A percentile compares a stretch with the other conserved stretches of the same genome.
phyloP scores from a whole-genome alignment of 2,797 vertebrate genomes.

The Artibeus jamaicensis region DNA sequence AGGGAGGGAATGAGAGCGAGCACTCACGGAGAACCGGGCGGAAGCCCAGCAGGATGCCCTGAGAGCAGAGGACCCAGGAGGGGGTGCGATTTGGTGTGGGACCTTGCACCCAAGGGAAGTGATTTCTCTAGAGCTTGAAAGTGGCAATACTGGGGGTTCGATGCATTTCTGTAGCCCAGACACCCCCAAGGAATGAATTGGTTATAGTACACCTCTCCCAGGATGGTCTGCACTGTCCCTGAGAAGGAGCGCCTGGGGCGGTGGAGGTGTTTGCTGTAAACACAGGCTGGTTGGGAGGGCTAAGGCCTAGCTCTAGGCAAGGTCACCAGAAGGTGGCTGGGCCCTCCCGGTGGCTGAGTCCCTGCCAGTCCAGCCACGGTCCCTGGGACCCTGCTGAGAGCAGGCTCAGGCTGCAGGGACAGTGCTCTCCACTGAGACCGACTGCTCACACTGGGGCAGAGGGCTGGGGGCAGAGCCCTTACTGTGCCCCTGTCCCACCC shows the following conservation, averaged over 20 bases:
- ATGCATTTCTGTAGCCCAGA: not conserved
- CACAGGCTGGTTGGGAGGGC: not conserved
- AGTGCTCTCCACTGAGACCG: rapidly evolving
- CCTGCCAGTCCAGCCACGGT: not conserved
- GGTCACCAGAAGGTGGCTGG: not conserved
- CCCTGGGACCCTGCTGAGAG: not conserved
- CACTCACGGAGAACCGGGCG: too few species aligned
- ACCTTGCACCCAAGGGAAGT: not conserved
- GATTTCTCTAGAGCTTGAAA: not conserved
- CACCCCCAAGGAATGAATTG: not conserved
- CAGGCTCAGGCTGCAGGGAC: not conserved
- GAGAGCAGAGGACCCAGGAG: not conserved
- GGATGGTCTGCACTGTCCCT: not conserved
- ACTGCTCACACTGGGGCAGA: not conserved
- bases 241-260: not conserved
- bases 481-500: rapidly evolving
- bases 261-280: not conserved
- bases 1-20: not conserved
- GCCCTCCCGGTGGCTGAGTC: not conserved
- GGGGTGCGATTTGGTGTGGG: not conserved
- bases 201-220: not conserved
- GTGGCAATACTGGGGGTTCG: not conserved
- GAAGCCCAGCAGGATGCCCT: too few species aligned
- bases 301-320: not conserved
- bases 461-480: not conserved